Percentiles rank a stretch among this genome's conserved stretches.
phyloP scores from a whole-genome alignment of 1,140 invertebrate species.

The Pogonomyrmex barbatus region DNA sequence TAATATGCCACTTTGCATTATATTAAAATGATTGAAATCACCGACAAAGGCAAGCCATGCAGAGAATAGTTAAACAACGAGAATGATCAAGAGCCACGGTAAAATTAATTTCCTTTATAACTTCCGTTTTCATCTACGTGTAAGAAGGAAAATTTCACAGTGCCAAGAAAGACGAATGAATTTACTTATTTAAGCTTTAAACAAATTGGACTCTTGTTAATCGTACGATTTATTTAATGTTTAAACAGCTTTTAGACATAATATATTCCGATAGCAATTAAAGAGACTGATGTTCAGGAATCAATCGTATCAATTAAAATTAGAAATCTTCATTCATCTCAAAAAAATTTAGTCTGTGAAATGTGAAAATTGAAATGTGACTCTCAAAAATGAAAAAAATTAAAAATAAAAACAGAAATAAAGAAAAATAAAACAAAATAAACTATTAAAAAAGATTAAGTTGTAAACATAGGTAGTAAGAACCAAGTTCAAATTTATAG shows the following conservation, averaged over 20 bases:
- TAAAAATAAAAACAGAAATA: background rate
- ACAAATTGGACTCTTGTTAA: constrained; percentile 39
- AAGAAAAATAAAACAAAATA: background rate
- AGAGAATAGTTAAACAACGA: background rate
- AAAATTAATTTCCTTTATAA: constrained; percentile 44
- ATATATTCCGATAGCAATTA: background rate
- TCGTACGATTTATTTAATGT: background rate
- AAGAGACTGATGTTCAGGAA: background rate
- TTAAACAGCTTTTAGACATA: background rate
- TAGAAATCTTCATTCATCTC: background rate
- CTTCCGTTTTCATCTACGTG: background rate
- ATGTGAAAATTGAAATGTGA: background rate
- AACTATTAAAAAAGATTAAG: background rate
- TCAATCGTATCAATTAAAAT: constrained; percentile 17
- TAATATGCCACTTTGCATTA: background rate
- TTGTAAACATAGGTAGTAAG: background rate
- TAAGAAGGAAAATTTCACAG: background rate
- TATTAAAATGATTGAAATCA: background rate
- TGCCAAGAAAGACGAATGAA: constrained; percentile 34
- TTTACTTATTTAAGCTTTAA: constrained; percentile 49
- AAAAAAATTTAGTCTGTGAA: background rate
- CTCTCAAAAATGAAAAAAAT: background rate
- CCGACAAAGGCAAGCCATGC: background rate
- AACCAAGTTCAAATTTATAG: background rate
- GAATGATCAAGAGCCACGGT: constrained; percentile 19